phyloP scores from a whole-genome alignment of 2,888 invertebrate genomes.

The Stictocephala bisonia region DNA sequence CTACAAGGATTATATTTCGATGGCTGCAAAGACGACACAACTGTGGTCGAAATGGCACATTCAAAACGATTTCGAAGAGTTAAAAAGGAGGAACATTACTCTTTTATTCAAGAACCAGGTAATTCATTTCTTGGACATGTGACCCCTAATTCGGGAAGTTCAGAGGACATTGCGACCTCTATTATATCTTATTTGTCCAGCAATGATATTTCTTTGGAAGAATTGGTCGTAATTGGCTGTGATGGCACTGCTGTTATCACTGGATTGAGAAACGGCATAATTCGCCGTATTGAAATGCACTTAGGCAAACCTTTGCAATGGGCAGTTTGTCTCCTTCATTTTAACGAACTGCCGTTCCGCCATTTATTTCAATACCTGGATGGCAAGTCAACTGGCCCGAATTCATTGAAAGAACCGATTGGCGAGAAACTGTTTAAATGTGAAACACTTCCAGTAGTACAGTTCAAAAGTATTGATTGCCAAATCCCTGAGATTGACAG shows the following conservation, averaged over 20 bases:
- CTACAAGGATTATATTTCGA: conserved; percentile 12
- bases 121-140: conserved; percentile 14
- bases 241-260: conserved; percentile 50
- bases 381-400: conserved; percentile 46
- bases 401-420: conserved; percentile 45
- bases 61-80: conserved; percentile 26
- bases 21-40: conserved; percentile 21
- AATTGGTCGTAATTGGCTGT: conserved; percentile 50
- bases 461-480: conserved; percentile 45
- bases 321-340: conserved; percentile 46
- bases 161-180: conserved; percentile 21
- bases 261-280: conserved; percentile 46
- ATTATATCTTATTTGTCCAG: conserved; percentile 30
- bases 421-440: conserved; percentile 45
- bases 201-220: conserved; percentile 53
- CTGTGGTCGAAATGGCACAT: conserved; percentile 16
- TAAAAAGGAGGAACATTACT: conserved; percentile 35
- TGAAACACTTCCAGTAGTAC: conserved; percentile 48
- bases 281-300: conserved; percentile 45
- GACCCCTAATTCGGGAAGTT: conserved; percentile 18
- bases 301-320: conserved; percentile 48
- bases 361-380: conserved; percentile 48
- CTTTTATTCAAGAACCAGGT: conserved; percentile 15
- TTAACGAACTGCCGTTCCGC: conserved; percentile 50
- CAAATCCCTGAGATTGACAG: conserved; percentile 18